Base-by-base conservation (phyloP, 2,113 vertebrate species). In the Epinephelus lanceolatus region DNA sequence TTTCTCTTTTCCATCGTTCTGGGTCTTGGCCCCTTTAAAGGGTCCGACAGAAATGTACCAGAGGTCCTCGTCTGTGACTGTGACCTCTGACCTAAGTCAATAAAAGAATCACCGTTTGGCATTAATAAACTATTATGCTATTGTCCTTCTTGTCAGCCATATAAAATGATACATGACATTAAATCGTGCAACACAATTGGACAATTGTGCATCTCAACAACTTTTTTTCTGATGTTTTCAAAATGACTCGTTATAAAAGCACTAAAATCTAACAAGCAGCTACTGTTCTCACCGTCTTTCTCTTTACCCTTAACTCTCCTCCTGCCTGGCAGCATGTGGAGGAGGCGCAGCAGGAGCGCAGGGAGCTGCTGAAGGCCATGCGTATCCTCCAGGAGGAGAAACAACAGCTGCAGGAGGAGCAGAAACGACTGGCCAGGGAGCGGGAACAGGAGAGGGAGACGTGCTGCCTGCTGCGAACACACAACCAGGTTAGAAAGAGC, bases 291-390 rank as follows among this genome's bases (percentile, higher is more conserved):
- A 19, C 19, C 47, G 8, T 59, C 25, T 67, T 33, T 53, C 13
- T 21, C 25, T 13, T 30, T 40, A 14, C 40, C 3, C 13, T 25
- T 33, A 10, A 19, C 15, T 25, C 6, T 19, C 25, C n/a, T 79
- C 37, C 30, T 62, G 23, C 59, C 42, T 62, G 37, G 18, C 93
- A 98, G 93, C 97, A 97, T 91, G 97, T 98, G 88, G 97, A 99
- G 94, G 97, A 99, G 95, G 96, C 95, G 3, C 94, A 98, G 94
- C 97, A 97, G 93, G 97, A 99, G 94, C 97, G 97, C 86, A 96
- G 96, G 93, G 98, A 99, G 83, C 93, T 99, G 71, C 90, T 97
- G 93, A 96, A 97, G 76, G 93, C 96, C 83, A 96, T 97, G 91
- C 92, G 93, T 45, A 94, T 96, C 84, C 96, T 99, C 81, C 97